Conservation (phyloP, 2,888 invertebrate species). For the Mechanitis messenoides region DNA sequence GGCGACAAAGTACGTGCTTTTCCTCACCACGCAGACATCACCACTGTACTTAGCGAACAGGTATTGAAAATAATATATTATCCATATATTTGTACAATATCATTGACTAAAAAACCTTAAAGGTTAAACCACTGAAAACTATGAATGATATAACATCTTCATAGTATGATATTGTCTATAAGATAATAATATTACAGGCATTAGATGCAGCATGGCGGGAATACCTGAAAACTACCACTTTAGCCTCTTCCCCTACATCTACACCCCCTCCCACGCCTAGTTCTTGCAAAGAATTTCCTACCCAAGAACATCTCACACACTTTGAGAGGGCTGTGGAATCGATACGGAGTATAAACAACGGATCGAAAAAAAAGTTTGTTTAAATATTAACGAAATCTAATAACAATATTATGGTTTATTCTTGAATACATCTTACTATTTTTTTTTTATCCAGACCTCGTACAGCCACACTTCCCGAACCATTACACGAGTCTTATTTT, state of each 20-base stretch:
- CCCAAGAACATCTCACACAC: constrained; percentile 31
- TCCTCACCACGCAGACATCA: constrained; percentile 52
- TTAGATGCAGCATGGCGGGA: constrained; percentile 50
- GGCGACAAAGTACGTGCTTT: constrained; percentile 46
- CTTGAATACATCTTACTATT: neutral
- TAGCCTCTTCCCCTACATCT: constrained; percentile 16
- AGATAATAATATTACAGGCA: constrained; percentile 35
- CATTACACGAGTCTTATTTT: constrained; percentile 13
- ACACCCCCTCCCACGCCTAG: constrained; percentile 8
- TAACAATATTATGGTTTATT: neutral
- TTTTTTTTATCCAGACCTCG: neutral
- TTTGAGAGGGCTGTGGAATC: constrained; percentile 31
- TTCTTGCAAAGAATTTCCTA: constrained; percentile 16
- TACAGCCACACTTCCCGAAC: constrained; percentile 3
- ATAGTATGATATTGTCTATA: neutral
- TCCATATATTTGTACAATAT: neutral
- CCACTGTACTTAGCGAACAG: constrained; percentile 50
- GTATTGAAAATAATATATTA: constrained; percentile 31
- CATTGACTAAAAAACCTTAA: too few relatives aligned
- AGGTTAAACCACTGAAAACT: too few relatives aligned
- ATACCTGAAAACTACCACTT: constrained; percentile 28
- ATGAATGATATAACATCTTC: too few relatives aligned
- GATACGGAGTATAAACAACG: constrained; percentile 41
- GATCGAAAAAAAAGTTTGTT: constrained; percentile 37
- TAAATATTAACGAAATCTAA: neutral